Conservation (phyloP, 1,140 invertebrate genomes). For the Caenorhabditis inopinata region DNA sequence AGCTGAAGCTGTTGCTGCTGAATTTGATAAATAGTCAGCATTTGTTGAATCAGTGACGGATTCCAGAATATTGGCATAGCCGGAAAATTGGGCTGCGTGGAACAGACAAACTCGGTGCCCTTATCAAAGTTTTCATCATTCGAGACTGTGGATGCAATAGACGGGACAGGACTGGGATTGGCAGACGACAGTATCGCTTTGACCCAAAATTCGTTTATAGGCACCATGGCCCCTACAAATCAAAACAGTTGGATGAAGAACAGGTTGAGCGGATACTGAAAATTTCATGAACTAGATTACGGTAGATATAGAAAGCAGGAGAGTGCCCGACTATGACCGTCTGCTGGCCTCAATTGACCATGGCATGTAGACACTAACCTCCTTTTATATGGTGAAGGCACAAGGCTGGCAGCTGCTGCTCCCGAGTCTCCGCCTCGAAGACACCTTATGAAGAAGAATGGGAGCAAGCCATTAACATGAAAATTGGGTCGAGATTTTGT, state of each 20-base stretch:
- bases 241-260: too few relatives aligned
- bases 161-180: constrained; percentile 3
- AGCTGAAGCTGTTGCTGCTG: constrained; percentile 39
- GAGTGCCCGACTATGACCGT: background rate
- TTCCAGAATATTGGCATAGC: constrained; percentile 11
- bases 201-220: constrained; percentile 8
- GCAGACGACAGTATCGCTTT: constrained; percentile 12
- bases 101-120: background rate
- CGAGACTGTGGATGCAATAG: background rate
- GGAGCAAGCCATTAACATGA: constrained; percentile 18
- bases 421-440: constrained; percentile 27
- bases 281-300: background rate
- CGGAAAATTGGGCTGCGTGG: background rate
- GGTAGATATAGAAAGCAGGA: background rate
- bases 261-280: background rate
- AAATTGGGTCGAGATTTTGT: constrained; percentile 32
- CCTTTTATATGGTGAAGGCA: constrained; percentile 29
- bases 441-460: background rate
- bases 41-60: background rate
- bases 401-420: constrained; percentile 26
- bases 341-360: constrained; percentile 8
- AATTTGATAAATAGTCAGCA: constrained; percentile 21
- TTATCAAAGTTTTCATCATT: constrained; percentile 21
- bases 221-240: constrained; percentile 15
- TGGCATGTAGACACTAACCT: constrained; percentile 29